A percentile compares a stretch with the other conserved stretches of the same genome.
Conservation (phyloP, 2,888 invertebrate species). For the Zaprionus bogoriensis region DNA sequence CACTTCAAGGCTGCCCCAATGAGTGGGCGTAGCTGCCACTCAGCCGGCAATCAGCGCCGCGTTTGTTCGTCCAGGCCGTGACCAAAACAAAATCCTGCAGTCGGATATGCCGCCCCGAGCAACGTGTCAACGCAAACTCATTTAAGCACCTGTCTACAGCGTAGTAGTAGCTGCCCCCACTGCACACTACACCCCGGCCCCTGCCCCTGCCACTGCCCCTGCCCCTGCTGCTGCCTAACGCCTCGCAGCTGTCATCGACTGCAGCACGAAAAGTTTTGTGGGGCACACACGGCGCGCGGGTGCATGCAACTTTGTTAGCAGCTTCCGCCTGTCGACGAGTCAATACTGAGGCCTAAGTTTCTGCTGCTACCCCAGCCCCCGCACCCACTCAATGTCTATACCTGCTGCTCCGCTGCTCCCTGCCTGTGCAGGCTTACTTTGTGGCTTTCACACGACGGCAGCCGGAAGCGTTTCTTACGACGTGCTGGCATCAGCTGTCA, state of each 20-base stretch:
- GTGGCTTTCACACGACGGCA: constrained; percentile 30
- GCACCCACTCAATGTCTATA: too few relatives aligned
- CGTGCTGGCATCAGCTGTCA: constrained; percentile 59
- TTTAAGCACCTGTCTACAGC: constrained; percentile 66
- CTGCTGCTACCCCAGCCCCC: background rate
- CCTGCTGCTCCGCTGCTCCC: background rate
- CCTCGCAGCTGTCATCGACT: background rate
- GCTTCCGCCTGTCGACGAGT: constrained; percentile 36
- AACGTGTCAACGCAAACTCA: constrained; percentile 50
- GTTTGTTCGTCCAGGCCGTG: constrained; percentile 48
- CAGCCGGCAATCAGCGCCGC: constrained; percentile 65
- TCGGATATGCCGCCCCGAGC: background rate
- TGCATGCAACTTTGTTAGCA: constrained; percentile 62
- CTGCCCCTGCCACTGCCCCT: background rate
- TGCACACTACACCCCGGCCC: background rate
- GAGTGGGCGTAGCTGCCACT: too few relatives aligned
- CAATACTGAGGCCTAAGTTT: background rate
- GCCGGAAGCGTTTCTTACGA: constrained; percentile 66
- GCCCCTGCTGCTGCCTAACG: background rate
- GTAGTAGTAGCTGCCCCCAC: too few relatives aligned
- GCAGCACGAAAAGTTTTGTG: constrained; percentile 33
- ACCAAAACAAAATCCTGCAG: constrained; percentile 21
- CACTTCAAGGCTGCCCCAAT: constrained; percentile 57
- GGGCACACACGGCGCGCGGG: constrained; percentile 2
- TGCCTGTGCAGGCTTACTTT: background rate